These are phyloP conservation scores for Diarsia mendica DNA, from an alignment of 2,888 invertebrate genomes.

Conservation along the genomic window DNA sequence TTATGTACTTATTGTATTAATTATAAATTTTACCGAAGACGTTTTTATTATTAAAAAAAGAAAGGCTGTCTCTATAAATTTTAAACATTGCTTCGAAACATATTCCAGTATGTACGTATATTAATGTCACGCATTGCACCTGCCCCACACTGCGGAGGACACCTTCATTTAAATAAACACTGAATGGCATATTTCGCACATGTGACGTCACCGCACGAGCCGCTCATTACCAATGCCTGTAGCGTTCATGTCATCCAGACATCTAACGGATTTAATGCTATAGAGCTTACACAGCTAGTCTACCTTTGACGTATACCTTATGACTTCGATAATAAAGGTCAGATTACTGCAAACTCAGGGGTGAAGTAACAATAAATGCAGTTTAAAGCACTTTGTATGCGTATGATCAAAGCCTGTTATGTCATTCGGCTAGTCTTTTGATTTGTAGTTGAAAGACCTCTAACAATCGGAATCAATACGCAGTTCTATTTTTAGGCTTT, in stretches of 20 bases:
- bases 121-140: background rate
- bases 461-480: conserved; percentile 41
- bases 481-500: conserved; percentile 15
- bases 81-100: background rate
- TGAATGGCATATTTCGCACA: conserved; percentile 46
- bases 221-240: conserved; percentile 52
- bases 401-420: conserved; percentile 31
- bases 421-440: conserved; percentile 50
- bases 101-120: background rate
- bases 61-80: background rate
- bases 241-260: conserved; percentile 50
- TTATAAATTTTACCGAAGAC: background rate
- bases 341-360: background rate
- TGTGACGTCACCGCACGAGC: conserved; percentile 57
- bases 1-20: background rate
- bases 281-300: background rate
- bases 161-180: conserved; percentile 32
- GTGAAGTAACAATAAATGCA: background rate
- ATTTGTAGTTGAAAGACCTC: conserved; percentile 45
- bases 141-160: background rate
- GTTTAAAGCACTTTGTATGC: conserved; percentile 29
- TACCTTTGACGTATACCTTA: background rate
- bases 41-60: background rate
- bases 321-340: rapidly evolving
- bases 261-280: conserved; percentile 42